Percentiles rank a stretch among this genome's conserved stretches.
Evolutionary conservation across 2,113 vertebrate species (phyloP).

Genomic region (Bos indicus): DNA sequence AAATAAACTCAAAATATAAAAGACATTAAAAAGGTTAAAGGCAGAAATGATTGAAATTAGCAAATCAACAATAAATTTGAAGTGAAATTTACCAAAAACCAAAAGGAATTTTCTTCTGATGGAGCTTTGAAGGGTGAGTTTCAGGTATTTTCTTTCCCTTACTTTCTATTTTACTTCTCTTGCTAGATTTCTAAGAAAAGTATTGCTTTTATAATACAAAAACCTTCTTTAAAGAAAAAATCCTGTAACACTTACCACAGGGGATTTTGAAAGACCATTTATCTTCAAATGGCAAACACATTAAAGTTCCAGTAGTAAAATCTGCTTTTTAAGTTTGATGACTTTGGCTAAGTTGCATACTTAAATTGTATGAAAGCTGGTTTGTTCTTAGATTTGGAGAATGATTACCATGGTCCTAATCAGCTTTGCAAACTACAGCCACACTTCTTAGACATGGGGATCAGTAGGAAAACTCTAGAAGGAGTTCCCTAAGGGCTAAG

Average conservation of each 20-base stretch:
- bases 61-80: not conserved
- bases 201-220: not conserved
- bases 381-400: not conserved
- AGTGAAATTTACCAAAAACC: constrained; percentile 24
- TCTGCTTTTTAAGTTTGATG: not conserved
- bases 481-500: not conserved
- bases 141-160: not conserved
- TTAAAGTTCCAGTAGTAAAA: not conserved
- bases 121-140: not conserved
- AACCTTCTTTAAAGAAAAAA: not conserved
- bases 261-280: not conserved
- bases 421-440: not conserved
- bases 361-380: not conserved
- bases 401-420: not conserved
- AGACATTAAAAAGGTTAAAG: not conserved
- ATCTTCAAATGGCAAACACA: constrained; percentile 13
- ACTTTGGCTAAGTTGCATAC: not conserved
- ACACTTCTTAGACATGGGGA: not conserved
- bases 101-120: not conserved
- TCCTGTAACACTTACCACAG: not conserved
- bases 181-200: not conserved
- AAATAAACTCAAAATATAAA: not conserved
- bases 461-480: not conserved
- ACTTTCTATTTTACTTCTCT: not conserved
- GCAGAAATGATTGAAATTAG: not conserved